These are phyloP conservation scores for Phoenicopterus ruber DNA, from an alignment of 2,113 vertebrate genomes.

Conservation along the genomic window DNA sequence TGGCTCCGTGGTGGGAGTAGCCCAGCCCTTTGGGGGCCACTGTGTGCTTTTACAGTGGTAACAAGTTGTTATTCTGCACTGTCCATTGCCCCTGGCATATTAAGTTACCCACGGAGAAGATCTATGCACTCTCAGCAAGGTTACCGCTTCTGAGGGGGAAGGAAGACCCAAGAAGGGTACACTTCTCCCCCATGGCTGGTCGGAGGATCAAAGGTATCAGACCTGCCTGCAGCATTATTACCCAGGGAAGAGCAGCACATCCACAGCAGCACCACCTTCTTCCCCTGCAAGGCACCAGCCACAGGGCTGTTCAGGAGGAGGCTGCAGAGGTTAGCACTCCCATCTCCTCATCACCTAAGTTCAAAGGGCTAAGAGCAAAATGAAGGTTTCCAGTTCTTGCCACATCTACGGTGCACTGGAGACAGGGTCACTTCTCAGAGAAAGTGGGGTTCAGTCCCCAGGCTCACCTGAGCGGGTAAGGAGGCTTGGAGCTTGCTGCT, in stretches of 20 bases:
- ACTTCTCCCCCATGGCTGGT: background rate
- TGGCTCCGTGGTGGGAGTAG: background rate
- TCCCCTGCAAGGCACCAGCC: background rate
- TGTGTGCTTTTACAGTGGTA: background rate
- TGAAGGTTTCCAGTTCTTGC: background rate
- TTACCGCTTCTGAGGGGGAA: background rate
- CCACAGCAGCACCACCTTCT: background rate
- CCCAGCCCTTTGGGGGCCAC: too few species aligned
- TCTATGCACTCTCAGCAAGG: rapidly evolving
- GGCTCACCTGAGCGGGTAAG: background rate
- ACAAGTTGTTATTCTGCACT: background rate
- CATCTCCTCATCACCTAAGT: background rate
- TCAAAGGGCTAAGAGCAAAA: background rate
- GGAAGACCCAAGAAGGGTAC: background rate
- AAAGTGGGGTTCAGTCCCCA: background rate
- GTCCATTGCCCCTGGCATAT: background rate
- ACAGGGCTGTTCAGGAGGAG: background rate
- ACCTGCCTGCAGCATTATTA: background rate
- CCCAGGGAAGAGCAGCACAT: background rate
- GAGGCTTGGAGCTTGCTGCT: background rate
- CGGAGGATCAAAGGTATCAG: background rate
- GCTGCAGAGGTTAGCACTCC: background rate
- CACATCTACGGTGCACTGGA: background rate
- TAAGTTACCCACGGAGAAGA: background rate
- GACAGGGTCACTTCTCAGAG: background rate